A percentile compares a stretch with the other conserved stretches of the same genome.
Evolutionary conservation across 1,140 invertebrate species (phyloP).

Genomic region (Chironomus striatipennis): DNA sequence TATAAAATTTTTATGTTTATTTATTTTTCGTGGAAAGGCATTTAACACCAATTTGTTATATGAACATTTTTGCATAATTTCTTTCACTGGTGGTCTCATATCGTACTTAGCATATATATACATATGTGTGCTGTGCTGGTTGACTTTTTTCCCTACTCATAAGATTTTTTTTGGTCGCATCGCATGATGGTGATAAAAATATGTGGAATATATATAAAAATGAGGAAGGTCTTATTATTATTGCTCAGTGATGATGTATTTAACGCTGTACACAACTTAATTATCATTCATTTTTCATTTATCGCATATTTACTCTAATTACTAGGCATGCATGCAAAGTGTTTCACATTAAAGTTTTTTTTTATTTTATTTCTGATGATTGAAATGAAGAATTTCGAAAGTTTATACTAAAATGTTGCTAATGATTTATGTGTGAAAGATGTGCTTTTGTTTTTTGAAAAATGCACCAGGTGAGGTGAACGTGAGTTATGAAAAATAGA

Average conservation of each 20-base stretch:
- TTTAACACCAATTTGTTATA: conserved; percentile 20
- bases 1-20: no score
- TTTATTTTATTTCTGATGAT: no score
- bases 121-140: no score
- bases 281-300: conserved; percentile 21
- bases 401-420: not conserved
- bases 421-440: no score
- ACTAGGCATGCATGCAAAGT: not conserved
- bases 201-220: not conserved
- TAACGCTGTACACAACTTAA: conserved; percentile 2
- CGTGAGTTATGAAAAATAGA: no score
- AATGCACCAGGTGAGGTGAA: no score
- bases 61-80: conserved; percentile 19
- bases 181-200: conserved; percentile 11
- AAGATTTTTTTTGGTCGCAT: not conserved
- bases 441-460: no score
- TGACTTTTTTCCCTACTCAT: no score
- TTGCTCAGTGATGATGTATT: not conserved
- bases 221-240: not conserved
- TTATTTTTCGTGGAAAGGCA: not conserved
- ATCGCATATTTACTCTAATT: conserved; percentile 21
- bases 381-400: not conserved
- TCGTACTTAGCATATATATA: not conserved
- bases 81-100: conserved; percentile 2
- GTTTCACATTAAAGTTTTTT: no score